A percentile compares a stretch with the other conserved stretches of the same genome.
phyloP scores from a whole-genome alignment of 2,797 vertebrate genomes.

The Vipera ursinii region DNA sequence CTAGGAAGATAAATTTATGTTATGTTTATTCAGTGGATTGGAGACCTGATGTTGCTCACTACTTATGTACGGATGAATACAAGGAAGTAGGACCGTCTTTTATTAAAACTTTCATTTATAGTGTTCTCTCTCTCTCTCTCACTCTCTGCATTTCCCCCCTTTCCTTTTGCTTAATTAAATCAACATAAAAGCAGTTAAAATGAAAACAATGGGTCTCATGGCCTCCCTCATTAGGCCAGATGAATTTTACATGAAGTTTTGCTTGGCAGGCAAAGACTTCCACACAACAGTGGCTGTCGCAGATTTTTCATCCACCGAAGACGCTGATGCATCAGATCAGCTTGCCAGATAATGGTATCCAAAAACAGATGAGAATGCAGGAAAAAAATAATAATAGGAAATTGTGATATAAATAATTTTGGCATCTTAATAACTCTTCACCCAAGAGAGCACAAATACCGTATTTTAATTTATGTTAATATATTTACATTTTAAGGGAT shows the following conservation, averaged over 20 bases:
- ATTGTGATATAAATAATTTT: not conserved
- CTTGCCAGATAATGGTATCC: not conserved
- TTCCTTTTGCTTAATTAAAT: not conserved
- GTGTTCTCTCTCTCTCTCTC: not conserved
- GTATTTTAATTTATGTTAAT: not conserved
- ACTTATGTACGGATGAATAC: not conserved
- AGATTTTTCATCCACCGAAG: not conserved
- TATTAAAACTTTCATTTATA: not conserved
- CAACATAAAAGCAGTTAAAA: not conserved
- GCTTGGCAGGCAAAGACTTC: not conserved
- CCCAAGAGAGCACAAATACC: not conserved
- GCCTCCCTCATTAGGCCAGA: not conserved
- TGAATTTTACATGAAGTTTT: not conserved
- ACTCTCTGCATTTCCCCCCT: too few relatives aligned
- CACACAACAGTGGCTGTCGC: not conserved
- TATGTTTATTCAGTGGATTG: not conserved
- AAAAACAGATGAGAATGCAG: not conserved
- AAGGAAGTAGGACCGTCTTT: not conserved
- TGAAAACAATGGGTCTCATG: not conserved
- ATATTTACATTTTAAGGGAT: not conserved
- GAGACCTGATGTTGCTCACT: not conserved
- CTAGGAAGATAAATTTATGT: not conserved
- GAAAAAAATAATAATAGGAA: not conserved
- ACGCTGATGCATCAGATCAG: not conserved
- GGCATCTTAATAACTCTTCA: not conserved